Percentiles rank a stretch among this genome's conserved stretches.
phyloP scores from a whole-genome alignment of 2,888 invertebrate species.

The Mycalesis mineus region DNA sequence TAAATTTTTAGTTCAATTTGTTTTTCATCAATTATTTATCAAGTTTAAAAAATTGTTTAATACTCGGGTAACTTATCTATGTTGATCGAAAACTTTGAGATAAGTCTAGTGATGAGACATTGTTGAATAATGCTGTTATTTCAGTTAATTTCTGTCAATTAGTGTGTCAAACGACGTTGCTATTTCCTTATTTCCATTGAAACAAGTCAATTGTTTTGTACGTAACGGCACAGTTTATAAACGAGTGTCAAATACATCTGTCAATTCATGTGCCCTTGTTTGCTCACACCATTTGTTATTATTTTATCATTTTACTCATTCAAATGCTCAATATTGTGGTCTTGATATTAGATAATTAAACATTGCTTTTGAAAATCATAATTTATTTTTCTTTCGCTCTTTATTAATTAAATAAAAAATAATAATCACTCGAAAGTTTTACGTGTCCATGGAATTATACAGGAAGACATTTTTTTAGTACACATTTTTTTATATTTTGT shows the following conservation, averaged over 20 bases:
- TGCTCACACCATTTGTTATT: slow-evolving; percentile 57
- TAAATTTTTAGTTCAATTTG: background rate
- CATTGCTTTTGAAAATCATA: slow-evolving; percentile 36
- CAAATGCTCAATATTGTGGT: slow-evolving; percentile 73
- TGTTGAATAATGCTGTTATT: slow-evolving; percentile 62
- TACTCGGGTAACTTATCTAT: background rate
- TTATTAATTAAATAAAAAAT: slow-evolving; percentile 35
- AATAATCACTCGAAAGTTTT: slow-evolving; percentile 20
- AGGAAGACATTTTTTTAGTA: too few relatives aligned
- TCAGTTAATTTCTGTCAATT: slow-evolving; percentile 73
- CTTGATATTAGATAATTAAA: slow-evolving; percentile 70
- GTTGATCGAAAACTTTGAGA: slow-evolving; percentile 30
- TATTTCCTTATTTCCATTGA: slow-evolving; percentile 38
- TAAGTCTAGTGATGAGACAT: slow-evolving; percentile 56
- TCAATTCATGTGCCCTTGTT: slow-evolving; percentile 71
- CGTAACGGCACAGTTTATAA: slow-evolving; percentile 16
- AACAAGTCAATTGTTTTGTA: slow-evolving; percentile 30
- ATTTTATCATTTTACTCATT: slow-evolving; percentile 67
- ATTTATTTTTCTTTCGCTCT: slow-evolving; percentile 54
- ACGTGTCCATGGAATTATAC: slow-evolving; percentile 8
- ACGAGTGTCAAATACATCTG: slow-evolving; percentile 43
- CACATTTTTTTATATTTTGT: too few relatives aligned
- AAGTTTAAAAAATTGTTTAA: background rate
- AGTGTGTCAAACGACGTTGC: slow-evolving; percentile 55
- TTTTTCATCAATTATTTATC: background rate